Conservation (phyloP, 2,888 invertebrate genomes). For the Sphinx pinastri region DNA sequence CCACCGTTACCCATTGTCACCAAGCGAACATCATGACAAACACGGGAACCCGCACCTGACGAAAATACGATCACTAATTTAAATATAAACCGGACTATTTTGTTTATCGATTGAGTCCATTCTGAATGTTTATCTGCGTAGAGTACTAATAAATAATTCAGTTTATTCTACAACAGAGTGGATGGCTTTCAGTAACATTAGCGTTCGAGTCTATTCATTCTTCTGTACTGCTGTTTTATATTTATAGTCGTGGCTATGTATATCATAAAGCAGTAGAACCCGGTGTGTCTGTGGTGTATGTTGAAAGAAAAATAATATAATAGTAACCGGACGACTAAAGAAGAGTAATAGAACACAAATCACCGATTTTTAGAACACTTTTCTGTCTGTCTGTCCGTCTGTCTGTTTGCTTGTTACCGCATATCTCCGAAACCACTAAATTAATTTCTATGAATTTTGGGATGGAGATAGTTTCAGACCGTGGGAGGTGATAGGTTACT, state of each 20-base stretch:
- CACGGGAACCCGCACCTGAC: constrained; percentile 4
- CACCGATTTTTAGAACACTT: no score
- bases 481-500: no score
- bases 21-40: neutral
- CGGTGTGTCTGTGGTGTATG: no score
- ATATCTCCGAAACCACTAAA: no score
- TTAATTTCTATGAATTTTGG: no score
- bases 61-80: neutral
- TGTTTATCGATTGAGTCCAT: constrained; percentile 19
- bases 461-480: no score
- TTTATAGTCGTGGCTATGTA: neutral
- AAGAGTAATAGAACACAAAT: no score
- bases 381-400: no score
- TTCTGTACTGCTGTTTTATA: neutral
- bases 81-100: constrained; percentile 12
- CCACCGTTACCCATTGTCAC: neutral
- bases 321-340: no score
- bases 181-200: neutral
- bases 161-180: neutral
- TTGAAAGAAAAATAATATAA: no score
- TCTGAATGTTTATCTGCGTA: neutral
- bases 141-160: neutral
- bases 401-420: no score
- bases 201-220: neutral
- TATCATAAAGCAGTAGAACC: no score